These are phyloP conservation scores for Beroe ovata DNA, from an alignment of 37 sponge, comb jelly and placozoan species.

Conservation along the genomic window DNA sequence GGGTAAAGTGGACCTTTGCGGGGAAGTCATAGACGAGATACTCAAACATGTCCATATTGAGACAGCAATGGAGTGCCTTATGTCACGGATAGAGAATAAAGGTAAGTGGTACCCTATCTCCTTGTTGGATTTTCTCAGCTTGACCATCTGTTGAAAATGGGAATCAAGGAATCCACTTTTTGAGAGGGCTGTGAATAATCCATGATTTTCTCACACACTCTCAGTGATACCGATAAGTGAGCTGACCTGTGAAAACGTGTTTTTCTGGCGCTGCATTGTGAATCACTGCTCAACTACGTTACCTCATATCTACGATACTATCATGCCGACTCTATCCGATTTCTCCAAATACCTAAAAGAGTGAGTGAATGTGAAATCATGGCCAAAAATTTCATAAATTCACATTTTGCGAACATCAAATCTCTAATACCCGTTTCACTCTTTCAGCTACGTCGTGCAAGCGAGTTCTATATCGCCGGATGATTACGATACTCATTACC, in stretches of 20 bases:
- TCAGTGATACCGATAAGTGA: conserved; percentile 35
- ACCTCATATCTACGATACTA: conserved; percentile 13
- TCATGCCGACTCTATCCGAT: conserved; percentile 58
- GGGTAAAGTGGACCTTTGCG: conserved; percentile 51
- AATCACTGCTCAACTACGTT: background rate
- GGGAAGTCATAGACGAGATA: conserved; percentile 39
- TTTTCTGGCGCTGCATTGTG: conserved; percentile 52
- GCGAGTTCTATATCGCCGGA: conserved; percentile 38
- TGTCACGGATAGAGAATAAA: conserved; percentile 8
- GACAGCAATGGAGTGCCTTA: conserved; percentile 11
- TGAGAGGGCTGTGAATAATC: too few species aligned
- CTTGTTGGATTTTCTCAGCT: too few species aligned
- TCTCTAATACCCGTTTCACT: too few species aligned
- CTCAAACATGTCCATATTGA: conserved; percentile 17
- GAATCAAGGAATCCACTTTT: too few species aligned
- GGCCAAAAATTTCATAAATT: too few species aligned
- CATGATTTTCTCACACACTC: too few species aligned
- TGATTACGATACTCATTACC: conserved; percentile 60
- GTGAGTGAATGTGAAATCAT: conserved; percentile 3
- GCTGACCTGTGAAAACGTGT: conserved; percentile 36
- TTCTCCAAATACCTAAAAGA: conserved; percentile 54
- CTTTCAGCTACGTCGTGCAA: conserved; percentile 46
- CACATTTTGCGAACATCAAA: too few species aligned
- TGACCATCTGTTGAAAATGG: too few species aligned
- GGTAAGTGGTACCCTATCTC: conserved; percentile 7